Evolutionary conservation across 2,113 vertebrate genomes (phyloP).

Genomic region (Alaudala cheleensis): DNA sequence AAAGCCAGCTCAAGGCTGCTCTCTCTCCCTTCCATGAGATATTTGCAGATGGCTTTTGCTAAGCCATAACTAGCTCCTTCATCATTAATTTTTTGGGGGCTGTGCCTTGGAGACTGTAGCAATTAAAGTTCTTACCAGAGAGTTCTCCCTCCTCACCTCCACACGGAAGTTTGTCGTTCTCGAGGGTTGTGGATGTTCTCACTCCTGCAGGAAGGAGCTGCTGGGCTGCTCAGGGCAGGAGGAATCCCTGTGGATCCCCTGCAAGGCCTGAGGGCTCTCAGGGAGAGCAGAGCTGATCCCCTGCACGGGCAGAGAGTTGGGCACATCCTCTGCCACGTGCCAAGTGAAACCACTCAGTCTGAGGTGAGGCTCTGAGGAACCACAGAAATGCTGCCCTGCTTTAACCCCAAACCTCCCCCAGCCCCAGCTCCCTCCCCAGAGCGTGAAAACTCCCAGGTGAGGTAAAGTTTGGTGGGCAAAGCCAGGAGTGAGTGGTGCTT

Average conservation of each 20-base stretch:
- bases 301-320: neutral
- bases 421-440: neutral
- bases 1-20: neutral
- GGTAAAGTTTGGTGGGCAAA: neutral
- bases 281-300: neutral
- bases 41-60: neutral
- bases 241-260: neutral
- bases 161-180: accelerated
- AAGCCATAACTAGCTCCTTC: neutral
- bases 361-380: neutral
- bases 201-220: neutral
- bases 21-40: neutral
- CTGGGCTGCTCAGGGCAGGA: neutral
- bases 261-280: neutral
- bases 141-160: neutral
- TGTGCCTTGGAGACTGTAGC: neutral
- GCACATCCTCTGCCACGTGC: neutral
- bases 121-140: neutral
- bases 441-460: accelerated
- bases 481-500: neutral
- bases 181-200: neutral
- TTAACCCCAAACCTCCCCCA: neutral
- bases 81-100: neutral
- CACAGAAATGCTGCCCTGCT: neutral
- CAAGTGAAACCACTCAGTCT: neutral